Percentiles rank a stretch among this genome's conserved stretches.
phyloP scores from a whole-genome alignment of 1,140 invertebrate genomes.

The Drosophila ercepeae region DNA sequence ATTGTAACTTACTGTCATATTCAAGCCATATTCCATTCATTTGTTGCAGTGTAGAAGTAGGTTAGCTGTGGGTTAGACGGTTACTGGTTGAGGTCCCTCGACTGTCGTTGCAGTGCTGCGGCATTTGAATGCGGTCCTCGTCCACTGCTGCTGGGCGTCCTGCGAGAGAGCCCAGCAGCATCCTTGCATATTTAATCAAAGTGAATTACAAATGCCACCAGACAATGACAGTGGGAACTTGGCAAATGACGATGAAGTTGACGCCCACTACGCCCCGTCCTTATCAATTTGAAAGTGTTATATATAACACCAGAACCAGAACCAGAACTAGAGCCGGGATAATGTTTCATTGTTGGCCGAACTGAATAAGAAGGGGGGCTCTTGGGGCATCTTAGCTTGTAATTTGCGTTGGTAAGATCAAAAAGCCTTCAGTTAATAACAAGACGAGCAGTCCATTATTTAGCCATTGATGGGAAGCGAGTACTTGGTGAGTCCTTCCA shows the following conservation, averaged over 20 bases:
- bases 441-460: constrained; percentile 64
- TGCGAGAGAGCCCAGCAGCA: constrained; percentile 23
- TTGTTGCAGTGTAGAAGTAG: constrained; percentile 8
- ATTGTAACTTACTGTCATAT: background rate
- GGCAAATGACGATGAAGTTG: constrained; percentile 50
- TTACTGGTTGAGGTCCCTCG: constrained; percentile 24
- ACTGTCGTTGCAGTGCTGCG: constrained; percentile 61
- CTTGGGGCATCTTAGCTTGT: constrained; percentile 47
- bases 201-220: constrained; percentile 75
- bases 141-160: constrained; percentile 13
- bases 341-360: constrained; percentile 39
- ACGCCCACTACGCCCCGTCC: constrained; percentile 28
- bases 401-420: constrained; percentile 69
- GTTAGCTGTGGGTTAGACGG: background rate
- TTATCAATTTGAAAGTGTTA: constrained; percentile 56
- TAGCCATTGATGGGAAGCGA: constrained; percentile 51
- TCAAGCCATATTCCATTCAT: too few relatives aligned
- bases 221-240: constrained; percentile 57
- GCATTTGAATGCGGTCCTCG: constrained; percentile 64
- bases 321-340: constrained; percentile 37
- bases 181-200: constrained; percentile 77
- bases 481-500: constrained; percentile 9
- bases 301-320: constrained; percentile 43
- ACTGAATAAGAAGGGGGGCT: background rate
- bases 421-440: constrained; percentile 73